Conservation (phyloP, 2,888 invertebrate genomes). For the Cheilosia grossa region DNA sequence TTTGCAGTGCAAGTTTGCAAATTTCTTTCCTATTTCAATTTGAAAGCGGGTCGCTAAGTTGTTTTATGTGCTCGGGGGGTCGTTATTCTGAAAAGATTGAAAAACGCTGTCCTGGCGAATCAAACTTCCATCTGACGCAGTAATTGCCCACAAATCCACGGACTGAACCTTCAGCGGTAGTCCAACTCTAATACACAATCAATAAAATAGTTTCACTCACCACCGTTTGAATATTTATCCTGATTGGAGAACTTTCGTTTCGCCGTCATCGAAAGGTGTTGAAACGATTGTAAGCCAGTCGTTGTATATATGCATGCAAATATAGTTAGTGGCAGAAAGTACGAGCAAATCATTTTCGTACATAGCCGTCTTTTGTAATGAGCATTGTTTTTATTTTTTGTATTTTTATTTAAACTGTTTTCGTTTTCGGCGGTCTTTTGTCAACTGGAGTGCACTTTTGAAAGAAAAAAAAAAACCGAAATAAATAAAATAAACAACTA, state of each 20-base stretch:
- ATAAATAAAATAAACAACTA: slow-evolving; percentile 25
- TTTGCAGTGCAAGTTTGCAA: no score
- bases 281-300: slow-evolving; percentile 58
- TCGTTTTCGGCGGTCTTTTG: slow-evolving; percentile 29
- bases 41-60: no score
- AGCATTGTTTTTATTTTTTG: slow-evolving; percentile 66
- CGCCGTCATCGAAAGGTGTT: slow-evolving; percentile 54
- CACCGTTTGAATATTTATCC: slow-evolving; percentile 64
- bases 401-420: slow-evolving; percentile 28
- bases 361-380: slow-evolving; percentile 66
- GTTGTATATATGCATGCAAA: slow-evolving; percentile 66
- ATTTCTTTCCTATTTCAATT: no score
- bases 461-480: neutral
- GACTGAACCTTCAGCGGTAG: no score
- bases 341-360: slow-evolving; percentile 75
- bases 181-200: no score
- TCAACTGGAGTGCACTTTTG: slow-evolving; percentile 10
- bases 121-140: no score
- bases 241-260: slow-evolving; percentile 70
- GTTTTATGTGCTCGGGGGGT: no score
- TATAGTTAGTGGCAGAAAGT: slow-evolving; percentile 70
- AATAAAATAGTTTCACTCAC: slow-evolving; percentile 37
- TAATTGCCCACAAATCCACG: no score
- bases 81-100: no score
- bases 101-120: no score